These are phyloP conservation scores for Trichomalopsis sarcophagae DNA, from an alignment of 1,140 invertebrate genomes.

Conservation along the genomic window DNA sequence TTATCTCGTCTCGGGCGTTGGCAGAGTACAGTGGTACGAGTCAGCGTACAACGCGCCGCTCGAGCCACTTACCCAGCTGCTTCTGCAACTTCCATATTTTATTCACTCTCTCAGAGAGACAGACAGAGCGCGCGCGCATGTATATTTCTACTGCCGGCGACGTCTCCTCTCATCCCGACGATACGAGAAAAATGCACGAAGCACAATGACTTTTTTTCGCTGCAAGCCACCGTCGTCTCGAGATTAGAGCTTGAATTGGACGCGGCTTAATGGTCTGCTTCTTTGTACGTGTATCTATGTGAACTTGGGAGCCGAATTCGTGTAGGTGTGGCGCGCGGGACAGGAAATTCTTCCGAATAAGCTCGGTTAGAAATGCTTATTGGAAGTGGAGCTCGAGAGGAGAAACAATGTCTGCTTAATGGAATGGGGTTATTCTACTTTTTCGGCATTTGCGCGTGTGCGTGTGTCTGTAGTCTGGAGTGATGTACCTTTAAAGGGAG, in stretches of 20 bases:
- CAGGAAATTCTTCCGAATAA: background rate
- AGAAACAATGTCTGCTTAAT: background rate
- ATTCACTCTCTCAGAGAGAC: background rate
- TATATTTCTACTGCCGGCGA: background rate
- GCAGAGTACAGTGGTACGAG: constrained; percentile 11
- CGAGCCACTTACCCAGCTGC: background rate
- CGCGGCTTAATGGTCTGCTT: constrained; percentile 12
- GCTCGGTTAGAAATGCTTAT: constrained; percentile 33
- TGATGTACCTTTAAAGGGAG: too few species aligned
- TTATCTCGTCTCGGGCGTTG: constrained; percentile 19
- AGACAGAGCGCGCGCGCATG: background rate
- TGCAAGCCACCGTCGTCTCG: background rate
- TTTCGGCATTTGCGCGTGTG: background rate
- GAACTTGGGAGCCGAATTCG: background rate
- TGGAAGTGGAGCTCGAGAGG: background rate
- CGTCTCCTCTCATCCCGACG: background rate
- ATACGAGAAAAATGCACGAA: constrained; percentile 22
- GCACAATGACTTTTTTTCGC: background rate
- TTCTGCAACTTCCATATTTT: constrained; percentile 21
- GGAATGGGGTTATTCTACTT: background rate
- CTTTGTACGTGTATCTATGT: background rate
- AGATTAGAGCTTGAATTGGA: constrained; percentile 11
- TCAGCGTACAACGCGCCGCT: constrained; percentile 3
- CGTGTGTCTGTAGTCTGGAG: too few species aligned
- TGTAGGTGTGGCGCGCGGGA: background rate